Evolutionary conservation across 2,113 vertebrate genomes (phyloP).

Genomic region (Pica pica): DNA sequence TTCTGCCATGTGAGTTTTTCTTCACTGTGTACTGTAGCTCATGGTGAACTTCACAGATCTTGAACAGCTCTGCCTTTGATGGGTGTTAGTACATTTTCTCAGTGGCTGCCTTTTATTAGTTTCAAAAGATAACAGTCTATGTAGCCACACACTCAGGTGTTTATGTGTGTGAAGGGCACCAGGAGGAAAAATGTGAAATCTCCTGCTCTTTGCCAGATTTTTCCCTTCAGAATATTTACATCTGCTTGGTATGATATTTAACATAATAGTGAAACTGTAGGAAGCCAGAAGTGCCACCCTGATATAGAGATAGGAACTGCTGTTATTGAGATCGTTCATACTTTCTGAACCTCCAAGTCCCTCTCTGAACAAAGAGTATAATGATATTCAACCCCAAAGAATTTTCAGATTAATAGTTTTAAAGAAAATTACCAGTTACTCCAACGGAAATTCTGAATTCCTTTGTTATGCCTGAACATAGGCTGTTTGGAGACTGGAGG

Average conservation of each 20-base stretch:
- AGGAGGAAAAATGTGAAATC: constrained; percentile 25
- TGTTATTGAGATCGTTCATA: background rate
- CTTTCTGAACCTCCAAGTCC: background rate
- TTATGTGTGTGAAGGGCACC: constrained; percentile 32
- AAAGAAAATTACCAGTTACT: background rate
- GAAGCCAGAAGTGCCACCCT: background rate
- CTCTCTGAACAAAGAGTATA: background rate
- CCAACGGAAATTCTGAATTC: background rate
- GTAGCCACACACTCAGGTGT: background rate
- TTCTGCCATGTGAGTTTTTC: constrained; percentile 39
- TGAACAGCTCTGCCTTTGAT: constrained; percentile 51
- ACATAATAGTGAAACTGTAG: background rate
- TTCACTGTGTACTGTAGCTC: background rate
- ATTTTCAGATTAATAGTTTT: background rate
- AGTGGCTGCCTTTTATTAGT: constrained; percentile 66
- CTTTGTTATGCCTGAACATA: background rate
- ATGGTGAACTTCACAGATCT: constrained; percentile 29
- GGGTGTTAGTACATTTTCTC: constrained; percentile 61
- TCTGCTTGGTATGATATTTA: background rate
- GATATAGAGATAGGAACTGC: background rate
- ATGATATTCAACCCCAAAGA: background rate
- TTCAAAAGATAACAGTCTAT: constrained; percentile 64
- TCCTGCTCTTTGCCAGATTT: background rate
- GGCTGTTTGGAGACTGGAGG: background rate
- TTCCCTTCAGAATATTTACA: background rate